A percentile compares a stretch with the other conserved stretches of the same genome.
phyloP scores from a whole-genome alignment of 2,113 vertebrate genomes.

The Rallus limicola region DNA sequence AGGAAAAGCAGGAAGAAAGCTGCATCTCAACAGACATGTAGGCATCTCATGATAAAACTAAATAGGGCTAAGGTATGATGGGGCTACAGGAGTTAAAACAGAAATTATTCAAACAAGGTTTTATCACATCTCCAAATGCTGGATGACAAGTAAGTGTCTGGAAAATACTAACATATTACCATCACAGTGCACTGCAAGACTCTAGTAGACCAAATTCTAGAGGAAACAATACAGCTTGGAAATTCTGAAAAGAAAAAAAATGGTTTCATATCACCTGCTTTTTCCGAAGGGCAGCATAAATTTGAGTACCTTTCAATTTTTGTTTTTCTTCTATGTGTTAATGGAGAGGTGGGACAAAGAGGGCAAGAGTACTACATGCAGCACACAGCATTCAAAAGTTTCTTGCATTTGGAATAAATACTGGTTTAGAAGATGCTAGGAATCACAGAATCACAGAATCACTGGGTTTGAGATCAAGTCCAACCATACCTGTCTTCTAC shows the following conservation, averaged over 20 bases:
- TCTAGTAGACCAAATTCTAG: not conserved
- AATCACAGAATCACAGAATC: not conserved
- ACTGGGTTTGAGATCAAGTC: too few relatives aligned
- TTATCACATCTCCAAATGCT: not conserved
- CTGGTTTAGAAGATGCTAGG: not conserved
- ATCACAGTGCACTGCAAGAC: not conserved
- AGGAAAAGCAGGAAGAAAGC: not conserved
- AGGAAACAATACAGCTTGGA: not conserved
- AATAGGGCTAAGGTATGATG: not conserved
- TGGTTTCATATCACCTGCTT: not conserved
- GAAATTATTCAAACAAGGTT: not conserved
- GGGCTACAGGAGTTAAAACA: not conserved
- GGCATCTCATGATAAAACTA: not conserved
- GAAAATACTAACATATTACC: not conserved
- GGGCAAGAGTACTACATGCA: not conserved
- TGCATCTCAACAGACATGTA: not conserved
- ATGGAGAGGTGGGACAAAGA: not conserved
- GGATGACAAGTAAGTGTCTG: not conserved
- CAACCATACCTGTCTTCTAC: too few relatives aligned
- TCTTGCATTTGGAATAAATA: not conserved
- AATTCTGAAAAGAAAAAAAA: not conserved
- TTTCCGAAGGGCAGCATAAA: not conserved
- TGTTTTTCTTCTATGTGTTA: not conserved
- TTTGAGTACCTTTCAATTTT: not conserved
- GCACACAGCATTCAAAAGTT: not conserved